Evolutionary conservation across 1,140 invertebrate species (phyloP).

Genomic region (Daktulosphaira vitifoliae): DNA sequence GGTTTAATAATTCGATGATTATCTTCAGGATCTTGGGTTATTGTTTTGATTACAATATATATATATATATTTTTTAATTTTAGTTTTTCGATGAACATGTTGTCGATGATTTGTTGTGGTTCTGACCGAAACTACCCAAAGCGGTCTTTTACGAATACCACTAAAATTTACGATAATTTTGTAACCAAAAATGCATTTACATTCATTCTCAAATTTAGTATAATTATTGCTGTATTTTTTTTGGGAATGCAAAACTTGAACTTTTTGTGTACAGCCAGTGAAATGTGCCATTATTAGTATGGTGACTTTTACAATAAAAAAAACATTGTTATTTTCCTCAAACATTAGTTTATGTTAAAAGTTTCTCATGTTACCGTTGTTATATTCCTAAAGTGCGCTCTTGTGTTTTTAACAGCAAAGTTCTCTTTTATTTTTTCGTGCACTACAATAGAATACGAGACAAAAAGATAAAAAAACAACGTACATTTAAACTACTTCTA

Average conservation of each 20-base stretch:
- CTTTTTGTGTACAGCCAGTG: too few species aligned
- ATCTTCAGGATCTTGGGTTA: conserved; percentile 22
- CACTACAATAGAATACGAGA: neutral
- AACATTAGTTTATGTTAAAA: conserved; percentile 20
- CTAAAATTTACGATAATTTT: too few species aligned
- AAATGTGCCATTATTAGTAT: too few species aligned
- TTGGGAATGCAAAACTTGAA: too few species aligned
- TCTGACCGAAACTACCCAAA: neutral
- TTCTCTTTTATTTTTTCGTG: neutral
- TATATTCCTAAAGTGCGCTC: neutral
- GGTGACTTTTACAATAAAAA: too few species aligned
- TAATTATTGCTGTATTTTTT: too few species aligned
- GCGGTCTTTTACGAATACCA: too few species aligned
- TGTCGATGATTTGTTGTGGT: conserved; percentile 18
- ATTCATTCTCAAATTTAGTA: too few species aligned
- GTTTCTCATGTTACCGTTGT: neutral
- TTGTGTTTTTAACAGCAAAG: neutral
- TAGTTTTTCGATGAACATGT: conserved; percentile 4
- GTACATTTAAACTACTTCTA: conserved; percentile 5
- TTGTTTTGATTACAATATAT: conserved; percentile 30
- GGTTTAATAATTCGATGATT: conserved; percentile 28
- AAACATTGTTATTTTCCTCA: neutral
- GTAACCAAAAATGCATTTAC: too few species aligned
- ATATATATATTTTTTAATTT: conserved; percentile 24
- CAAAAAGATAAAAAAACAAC: neutral